phyloP scores from a whole-genome alignment of 2,888 invertebrate genomes.

The Lepidochrysops patricia region DNA sequence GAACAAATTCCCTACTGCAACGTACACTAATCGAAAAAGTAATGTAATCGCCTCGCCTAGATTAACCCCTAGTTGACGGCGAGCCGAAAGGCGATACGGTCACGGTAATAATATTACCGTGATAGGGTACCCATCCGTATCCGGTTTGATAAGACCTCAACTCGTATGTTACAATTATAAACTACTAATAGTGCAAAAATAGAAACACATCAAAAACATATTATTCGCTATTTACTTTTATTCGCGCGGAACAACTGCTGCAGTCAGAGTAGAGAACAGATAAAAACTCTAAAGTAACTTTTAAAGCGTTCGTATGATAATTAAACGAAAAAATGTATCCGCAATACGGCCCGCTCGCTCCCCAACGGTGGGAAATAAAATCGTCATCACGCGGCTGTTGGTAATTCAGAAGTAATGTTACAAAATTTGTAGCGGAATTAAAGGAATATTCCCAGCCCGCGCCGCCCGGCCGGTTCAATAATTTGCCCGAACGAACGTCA shows the following conservation, averaged over 20 bases:
- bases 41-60: too few species aligned
- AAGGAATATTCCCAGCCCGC: not conserved
- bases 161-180: too few species aligned
- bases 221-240: not conserved
- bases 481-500: not conserved
- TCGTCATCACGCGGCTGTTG: constrained; percentile 59
- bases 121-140: too few species aligned
- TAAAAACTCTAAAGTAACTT: constrained; percentile 32
- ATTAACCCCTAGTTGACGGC: too few species aligned
- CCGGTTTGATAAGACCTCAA: too few species aligned
- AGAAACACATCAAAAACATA: not conserved
- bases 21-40: too few species aligned
- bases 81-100: too few species aligned
- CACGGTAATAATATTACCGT: too few species aligned
- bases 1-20: too few species aligned
- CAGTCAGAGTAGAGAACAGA: not conserved
- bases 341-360: constrained; percentile 44
- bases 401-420: constrained; percentile 69
- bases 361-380: constrained; percentile 63
- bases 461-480: not conserved
- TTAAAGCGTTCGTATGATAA: constrained; percentile 22
- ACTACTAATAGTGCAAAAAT: not conserved
- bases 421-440: constrained; percentile 46
- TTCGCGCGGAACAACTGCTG: not conserved
- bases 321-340: constrained; percentile 2